These are phyloP conservation scores for Ascaphus truei DNA, from an alignment of 2,113 vertebrate species.

Conservation along the genomic window DNA sequence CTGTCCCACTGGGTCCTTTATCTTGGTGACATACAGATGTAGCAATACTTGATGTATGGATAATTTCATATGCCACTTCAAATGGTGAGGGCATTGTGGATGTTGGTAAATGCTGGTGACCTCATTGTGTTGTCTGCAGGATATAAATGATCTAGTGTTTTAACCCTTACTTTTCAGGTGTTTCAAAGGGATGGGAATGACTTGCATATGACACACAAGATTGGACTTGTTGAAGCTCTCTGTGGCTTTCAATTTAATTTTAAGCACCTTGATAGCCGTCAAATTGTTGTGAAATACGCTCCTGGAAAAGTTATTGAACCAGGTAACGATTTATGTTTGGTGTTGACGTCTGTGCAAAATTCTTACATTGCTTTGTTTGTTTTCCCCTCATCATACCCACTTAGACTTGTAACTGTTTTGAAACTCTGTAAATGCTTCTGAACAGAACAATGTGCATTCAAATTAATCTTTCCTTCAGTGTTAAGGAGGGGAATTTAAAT, in stretches of 20 bases:
- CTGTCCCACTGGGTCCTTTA: no score
- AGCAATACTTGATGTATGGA: no score
- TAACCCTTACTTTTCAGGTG: conserved; percentile 55
- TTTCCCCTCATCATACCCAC: not conserved
- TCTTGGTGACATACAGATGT: no score
- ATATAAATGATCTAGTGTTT: no score
- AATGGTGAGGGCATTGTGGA: no score
- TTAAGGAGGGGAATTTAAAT: no score
- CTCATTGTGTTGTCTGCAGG: no score
- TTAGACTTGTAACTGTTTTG: rapidly evolving
- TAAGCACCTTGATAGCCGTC: conserved; percentile 88
- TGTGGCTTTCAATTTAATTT: conserved; percentile 96
- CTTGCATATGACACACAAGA: conserved; percentile 91
- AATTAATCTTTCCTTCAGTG: not conserved
- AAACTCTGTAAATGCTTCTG: not conserved
- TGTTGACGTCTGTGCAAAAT: no score
- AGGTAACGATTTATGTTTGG: conserved; percentile 62
- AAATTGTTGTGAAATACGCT: conserved; percentile 93
- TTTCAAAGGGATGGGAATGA: conserved; percentile 87
- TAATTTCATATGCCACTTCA: no score
- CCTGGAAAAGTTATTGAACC: conserved; percentile 97
- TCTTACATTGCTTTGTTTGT: no score
- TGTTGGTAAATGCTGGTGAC: no score
- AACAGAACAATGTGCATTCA: no score
- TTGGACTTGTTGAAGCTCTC: conserved; percentile 93